phyloP scores from a whole-genome alignment of 1,140 invertebrate genomes.

The Cotesia chilonis region DNA sequence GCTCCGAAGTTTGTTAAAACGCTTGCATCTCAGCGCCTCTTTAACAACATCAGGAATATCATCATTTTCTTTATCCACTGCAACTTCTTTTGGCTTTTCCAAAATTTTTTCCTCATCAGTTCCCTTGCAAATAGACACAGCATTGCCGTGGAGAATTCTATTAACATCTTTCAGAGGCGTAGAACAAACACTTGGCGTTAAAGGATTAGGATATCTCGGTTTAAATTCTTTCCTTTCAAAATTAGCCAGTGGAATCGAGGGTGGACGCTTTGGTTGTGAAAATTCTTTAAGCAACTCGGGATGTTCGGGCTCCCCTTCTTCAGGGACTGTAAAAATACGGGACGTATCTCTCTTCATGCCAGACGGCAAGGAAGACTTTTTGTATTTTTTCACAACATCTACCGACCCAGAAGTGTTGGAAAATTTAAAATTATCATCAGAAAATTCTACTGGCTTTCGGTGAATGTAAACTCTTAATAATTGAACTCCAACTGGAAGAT shows the following conservation, averaged over 20 bases:
- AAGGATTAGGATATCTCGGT: constrained; percentile 62
- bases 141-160: constrained; percentile 73
- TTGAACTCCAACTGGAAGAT: constrained; percentile 80
- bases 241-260: background rate
- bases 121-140: constrained; percentile 75
- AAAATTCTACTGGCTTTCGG: constrained; percentile 67
- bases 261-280: constrained; percentile 36
- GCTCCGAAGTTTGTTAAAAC: constrained; percentile 59
- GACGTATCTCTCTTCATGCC: constrained; percentile 80
- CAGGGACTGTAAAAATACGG: constrained; percentile 80
- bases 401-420: background rate
- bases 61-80: constrained; percentile 44
- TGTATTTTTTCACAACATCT: constrained; percentile 46
- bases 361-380: constrained; percentile 53
- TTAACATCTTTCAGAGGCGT: constrained; percentile 79
- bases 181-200: constrained; percentile 74
- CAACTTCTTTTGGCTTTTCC: constrained; percentile 38
- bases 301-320: constrained; percentile 70
- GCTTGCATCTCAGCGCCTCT: constrained; percentile 60
- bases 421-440: constrained; percentile 47
- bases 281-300: constrained; percentile 55
- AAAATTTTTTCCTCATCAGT: constrained; percentile 63
- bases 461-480: constrained; percentile 79
- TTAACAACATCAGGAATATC: constrained; percentile 64
- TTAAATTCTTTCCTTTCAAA: constrained; percentile 38